Evolutionary conservation across 2,888 invertebrate species (phyloP), one percentile per base, ranked within the genome.

Genomic region (Caenorhabditis panamensis): DNA sequence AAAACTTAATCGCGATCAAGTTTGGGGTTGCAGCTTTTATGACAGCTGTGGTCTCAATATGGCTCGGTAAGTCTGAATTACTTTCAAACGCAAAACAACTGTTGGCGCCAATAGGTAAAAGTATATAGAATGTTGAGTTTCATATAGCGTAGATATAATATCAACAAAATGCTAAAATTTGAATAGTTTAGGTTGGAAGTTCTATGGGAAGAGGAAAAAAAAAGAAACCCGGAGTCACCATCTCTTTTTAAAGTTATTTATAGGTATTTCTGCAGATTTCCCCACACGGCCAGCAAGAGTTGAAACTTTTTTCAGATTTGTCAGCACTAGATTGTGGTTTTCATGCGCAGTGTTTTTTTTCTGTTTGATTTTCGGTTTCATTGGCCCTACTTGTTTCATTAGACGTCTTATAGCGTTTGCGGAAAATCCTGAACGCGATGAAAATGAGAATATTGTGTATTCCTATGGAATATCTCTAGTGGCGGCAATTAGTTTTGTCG

Each of bases 131-230:
- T n/a, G n/a, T n/a, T n/a, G n/a, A n/a, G n/a, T n/a, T n/a, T n/a
- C n/a, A n/a, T n/a, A n/a, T n/a, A n/a, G n/a, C n/a, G n/a, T n/a
- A n/a, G n/a, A n/a, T 31, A 9, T 31, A 9, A 31, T 31, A 9
- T 6, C 31, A 31, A 31, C 9, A 31, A 31, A 31, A 31, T 31
- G n/a, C n/a, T n/a, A n/a, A n/a, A n/a, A n/a, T n/a, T 36, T 41
- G 28, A 31, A n/a, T 59, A 31, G 9, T 81, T 56, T 49, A 76
- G 92, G 73, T 73, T 92, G 79, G 90, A 91, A 71, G 85, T 87
- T n/a, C 72, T 91, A n/a, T 92, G 92, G 92, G 88, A 90, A 24
- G 91, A 91, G 41, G 92, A 92, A 71, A 66, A 91, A 18, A 86
- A 88, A 62, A 54, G 26, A 18, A 84, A 84, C 20, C 86, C 88